Evolutionary conservation across 1,140 invertebrate species (phyloP).

Genomic region (Danaus melanippus): DNA sequence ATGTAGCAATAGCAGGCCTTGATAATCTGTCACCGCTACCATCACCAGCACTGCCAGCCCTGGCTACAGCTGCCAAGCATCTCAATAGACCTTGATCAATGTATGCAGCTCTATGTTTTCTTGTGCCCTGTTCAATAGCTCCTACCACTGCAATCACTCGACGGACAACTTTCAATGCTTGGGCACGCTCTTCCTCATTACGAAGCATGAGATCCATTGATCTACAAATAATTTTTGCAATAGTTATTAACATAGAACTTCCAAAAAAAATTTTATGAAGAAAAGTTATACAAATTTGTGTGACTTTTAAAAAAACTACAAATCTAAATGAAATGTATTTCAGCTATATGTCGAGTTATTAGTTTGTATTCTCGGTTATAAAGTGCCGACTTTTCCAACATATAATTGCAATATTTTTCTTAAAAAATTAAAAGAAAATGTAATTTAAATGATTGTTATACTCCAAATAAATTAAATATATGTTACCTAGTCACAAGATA

Average conservation of each 20-base stretch:
- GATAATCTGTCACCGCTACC: conserved; percentile 79
- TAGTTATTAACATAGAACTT: conserved; percentile 2
- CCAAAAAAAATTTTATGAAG: background rate
- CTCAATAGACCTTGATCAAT: conserved; percentile 62
- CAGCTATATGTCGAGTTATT: too few species aligned
- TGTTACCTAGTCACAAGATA: conserved; percentile 82
- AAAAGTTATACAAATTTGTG: too few species aligned
- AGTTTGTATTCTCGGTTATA: too few species aligned
- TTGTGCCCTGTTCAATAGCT: conserved; percentile 74
- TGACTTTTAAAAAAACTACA: too few species aligned
- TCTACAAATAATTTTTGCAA: conserved; percentile 43
- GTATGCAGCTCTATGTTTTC: conserved; percentile 63
- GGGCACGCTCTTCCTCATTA: conserved; percentile 91
- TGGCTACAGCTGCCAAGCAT: conserved; percentile 86
- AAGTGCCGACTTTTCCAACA: too few species aligned
- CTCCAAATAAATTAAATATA: conserved; percentile 8
- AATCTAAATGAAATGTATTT: too few species aligned
- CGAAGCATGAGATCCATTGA: conserved; percentile 87
- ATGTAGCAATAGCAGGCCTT: conserved; percentile 85
- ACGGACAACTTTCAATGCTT: conserved; percentile 88
- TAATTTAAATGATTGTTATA: background rate
- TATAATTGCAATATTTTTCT: too few species aligned
- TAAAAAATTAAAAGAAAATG: conserved; percentile 1
- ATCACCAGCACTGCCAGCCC: conserved; percentile 72
- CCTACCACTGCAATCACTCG: conserved; percentile 78